phyloP scores from a whole-genome alignment of 2,888 invertebrate species.

The Caenorhabditis macrosperma region DNA sequence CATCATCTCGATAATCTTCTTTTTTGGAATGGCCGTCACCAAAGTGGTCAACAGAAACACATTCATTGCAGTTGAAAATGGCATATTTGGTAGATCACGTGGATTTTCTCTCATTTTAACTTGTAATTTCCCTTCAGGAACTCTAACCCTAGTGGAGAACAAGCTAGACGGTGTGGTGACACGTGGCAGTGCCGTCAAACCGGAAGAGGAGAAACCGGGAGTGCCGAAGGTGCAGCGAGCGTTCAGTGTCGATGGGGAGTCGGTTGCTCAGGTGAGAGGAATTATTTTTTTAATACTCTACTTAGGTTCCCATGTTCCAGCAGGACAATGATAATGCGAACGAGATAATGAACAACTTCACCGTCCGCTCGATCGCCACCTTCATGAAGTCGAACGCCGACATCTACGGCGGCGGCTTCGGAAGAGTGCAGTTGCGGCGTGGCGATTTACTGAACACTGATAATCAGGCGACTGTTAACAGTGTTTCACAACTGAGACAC shows the following conservation, averaged over 20 bases:
- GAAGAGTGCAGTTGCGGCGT: too few relatives aligned
- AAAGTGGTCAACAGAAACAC: constrained; percentile 70
- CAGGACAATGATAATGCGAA: constrained; percentile 28
- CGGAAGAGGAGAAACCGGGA: too few relatives aligned
- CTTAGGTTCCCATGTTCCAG: constrained; percentile 21
- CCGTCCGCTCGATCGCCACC: constrained; percentile 68
- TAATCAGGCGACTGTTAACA: constrained; percentile 30
- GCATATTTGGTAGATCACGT: constrained; percentile 69
- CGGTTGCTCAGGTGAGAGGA: neutral
- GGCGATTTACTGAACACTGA: too few relatives aligned
- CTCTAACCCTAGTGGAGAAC: constrained; percentile 48
- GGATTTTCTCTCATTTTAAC: too few relatives aligned
- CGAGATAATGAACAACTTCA: constrained; percentile 67
- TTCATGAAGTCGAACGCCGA: constrained; percentile 67
- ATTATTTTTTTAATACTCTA: neutral
- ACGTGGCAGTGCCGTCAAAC: neutral
- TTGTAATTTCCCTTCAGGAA: constrained; percentile 20
- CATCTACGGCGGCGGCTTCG: constrained; percentile 9
- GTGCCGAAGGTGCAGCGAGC: neutral
- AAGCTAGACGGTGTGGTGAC: constrained; percentile 18
- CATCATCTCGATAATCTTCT: constrained; percentile 63
- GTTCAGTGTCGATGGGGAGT: constrained; percentile 3
- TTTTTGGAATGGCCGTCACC: constrained; percentile 69
- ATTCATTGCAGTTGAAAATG: constrained; percentile 69
- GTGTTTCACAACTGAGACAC: constrained; percentile 14